Evolutionary conservation across 1,140 invertebrate genomes (phyloP).

Genomic region (Lucilia sericata): DNA sequence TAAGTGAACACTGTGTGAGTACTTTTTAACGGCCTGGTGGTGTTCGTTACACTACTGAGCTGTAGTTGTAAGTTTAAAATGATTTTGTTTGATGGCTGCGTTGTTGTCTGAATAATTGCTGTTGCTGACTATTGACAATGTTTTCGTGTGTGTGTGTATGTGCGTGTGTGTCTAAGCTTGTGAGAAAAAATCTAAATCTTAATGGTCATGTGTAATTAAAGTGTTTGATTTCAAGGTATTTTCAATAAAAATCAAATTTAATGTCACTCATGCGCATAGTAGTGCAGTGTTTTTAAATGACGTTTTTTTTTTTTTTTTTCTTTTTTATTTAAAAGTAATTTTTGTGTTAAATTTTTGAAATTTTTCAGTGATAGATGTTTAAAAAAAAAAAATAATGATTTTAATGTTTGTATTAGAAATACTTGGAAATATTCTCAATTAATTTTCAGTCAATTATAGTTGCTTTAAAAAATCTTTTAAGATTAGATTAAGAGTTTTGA

Average conservation of each 20-base stretch:
- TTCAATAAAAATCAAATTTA: conserved; percentile 30
- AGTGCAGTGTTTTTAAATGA: not conserved
- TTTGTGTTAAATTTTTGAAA: conserved; percentile 24
- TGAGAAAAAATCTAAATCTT: conserved; percentile 1
- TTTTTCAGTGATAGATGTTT: not conserved
- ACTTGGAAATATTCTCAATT: too few species aligned
- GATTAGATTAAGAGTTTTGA: too few species aligned
- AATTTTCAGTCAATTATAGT: too few species aligned
- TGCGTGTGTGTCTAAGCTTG: not conserved
- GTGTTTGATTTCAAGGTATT: conserved; percentile 29
- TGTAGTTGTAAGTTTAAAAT: not conserved
- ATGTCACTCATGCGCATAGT: conserved; percentile 23
- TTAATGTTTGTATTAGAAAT: too few species aligned
- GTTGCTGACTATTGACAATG: not conserved
- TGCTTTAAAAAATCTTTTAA: too few species aligned
- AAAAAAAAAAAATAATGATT: too few species aligned
- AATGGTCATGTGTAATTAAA: conserved; percentile 27
- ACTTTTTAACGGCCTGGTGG: not conserved
- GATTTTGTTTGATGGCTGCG: not conserved
- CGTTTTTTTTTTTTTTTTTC: not conserved
- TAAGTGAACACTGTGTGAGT: not conserved
- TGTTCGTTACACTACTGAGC: not conserved
- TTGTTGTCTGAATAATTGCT: conserved; percentile 18
- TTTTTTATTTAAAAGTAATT: too few species aligned
- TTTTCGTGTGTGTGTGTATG: not conserved